Conservation (phyloP, 2,888 invertebrate species). For the Neelides folsomi region DNA sequence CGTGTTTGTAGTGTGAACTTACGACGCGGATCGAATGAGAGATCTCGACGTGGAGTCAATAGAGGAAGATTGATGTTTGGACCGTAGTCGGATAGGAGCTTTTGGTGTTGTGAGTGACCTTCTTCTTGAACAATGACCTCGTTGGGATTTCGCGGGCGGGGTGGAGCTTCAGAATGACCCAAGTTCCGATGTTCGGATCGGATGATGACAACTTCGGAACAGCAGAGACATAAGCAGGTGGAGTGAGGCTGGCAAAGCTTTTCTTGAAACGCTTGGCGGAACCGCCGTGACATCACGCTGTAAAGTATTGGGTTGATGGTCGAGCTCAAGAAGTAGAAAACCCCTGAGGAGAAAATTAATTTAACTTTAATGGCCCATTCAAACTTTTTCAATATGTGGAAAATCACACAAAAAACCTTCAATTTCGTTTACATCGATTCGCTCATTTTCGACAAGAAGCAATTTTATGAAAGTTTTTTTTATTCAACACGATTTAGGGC, state of each 20-base stretch:
- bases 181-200: conserved; percentile 1
- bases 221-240: conserved; percentile 30
- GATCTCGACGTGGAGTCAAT: too few relatives aligned
- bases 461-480: too few relatives aligned
- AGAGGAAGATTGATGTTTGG: too few relatives aligned
- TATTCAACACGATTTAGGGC: too few relatives aligned
- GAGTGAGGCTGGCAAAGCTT: conserved; percentile 23
- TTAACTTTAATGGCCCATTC: too few relatives aligned
- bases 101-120: conserved; percentile 15
- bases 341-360: conserved; percentile 18
- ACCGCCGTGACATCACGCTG: conserved; percentile 28
- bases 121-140: conserved; percentile 17
- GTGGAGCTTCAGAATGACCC: neutral
- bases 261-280: conserved; percentile 30
- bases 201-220: conserved; percentile 23
- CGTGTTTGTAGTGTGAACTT: too few relatives aligned
- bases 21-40: too few relatives aligned
- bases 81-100: conserved; percentile 1
- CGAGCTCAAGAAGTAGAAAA: conserved; percentile 30
- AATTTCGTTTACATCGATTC: too few relatives aligned
- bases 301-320: conserved; percentile 25
- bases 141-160: neutral
- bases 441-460: too few relatives aligned
- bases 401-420: too few relatives aligned
- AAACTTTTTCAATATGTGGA: too few relatives aligned